Percentiles rank a stretch among this genome's conserved stretches.
These are phyloP conservation scores for Cydia pomonella DNA, from an alignment of 1,140 invertebrate species.

Conservation along the genomic window DNA sequence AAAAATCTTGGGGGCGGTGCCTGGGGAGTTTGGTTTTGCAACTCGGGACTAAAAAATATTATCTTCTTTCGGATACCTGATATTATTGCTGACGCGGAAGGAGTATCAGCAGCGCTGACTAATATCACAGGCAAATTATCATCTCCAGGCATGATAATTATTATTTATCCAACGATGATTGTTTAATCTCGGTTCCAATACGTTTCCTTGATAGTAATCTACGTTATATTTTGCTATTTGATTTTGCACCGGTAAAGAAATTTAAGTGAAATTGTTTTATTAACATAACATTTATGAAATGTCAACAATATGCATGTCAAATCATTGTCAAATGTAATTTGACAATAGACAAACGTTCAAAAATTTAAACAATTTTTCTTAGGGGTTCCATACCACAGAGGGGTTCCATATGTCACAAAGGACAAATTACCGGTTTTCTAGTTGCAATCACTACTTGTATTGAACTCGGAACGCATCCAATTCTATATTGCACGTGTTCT, in stretches of 20 bases:
- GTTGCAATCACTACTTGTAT: background rate
- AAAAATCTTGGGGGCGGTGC: background rate
- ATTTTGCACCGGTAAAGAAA: background rate
- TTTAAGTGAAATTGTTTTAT: background rate
- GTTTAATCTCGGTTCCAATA: background rate
- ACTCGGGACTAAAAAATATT: background rate
- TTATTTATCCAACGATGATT: background rate
- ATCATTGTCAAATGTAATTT: background rate
- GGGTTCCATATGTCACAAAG: background rate
- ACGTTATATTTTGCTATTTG: background rate
- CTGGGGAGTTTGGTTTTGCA: background rate
- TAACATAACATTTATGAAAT: background rate
- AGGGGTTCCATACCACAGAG: background rate
- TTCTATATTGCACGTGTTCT: slow-evolving; percentile 63
- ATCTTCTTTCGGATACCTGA: background rate
- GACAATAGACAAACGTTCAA: background rate
- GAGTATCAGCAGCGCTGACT: slow-evolving; percentile 20
- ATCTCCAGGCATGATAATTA: slow-evolving; percentile 13
- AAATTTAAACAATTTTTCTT: background rate
- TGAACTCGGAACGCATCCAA: slow-evolving; percentile 45
- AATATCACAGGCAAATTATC: slow-evolving; percentile 27
- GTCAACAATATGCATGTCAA: background rate
- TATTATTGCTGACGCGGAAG: slow-evolving; percentile 19
- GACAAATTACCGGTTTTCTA: background rate
- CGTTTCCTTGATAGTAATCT: background rate